These are phyloP conservation scores for Himalopsyche kuldschensis DNA, from an alignment of 2,888 invertebrate genomes.

Conservation along the genomic window DNA sequence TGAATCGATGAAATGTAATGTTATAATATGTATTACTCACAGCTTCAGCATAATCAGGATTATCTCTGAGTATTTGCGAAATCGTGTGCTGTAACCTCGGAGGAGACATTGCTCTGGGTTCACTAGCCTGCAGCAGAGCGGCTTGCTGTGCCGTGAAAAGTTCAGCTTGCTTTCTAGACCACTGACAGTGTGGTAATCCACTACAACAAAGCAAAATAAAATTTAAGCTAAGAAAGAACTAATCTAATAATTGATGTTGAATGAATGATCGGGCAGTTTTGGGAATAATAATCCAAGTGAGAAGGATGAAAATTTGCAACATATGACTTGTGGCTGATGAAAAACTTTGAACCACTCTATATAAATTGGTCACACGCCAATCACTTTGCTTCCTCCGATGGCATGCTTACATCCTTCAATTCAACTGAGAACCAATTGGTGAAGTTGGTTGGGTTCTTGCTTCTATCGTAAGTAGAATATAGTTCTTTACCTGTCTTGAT, in stretches of 20 bases:
- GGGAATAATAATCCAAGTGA: no score
- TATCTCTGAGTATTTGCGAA: slow-evolving; percentile 70
- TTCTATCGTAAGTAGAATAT: no score
- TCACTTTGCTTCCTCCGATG: background rate
- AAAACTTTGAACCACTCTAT: background rate
- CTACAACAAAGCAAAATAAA: background rate
- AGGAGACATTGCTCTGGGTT: slow-evolving; percentile 76
- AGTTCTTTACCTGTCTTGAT: slow-evolving; percentile 51
- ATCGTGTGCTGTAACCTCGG: slow-evolving; percentile 75
- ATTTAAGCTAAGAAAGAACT: background rate
- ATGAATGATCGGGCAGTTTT: no score
- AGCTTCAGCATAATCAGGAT: slow-evolving; percentile 80
- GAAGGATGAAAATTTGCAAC: no score
- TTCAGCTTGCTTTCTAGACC: slow-evolving; percentile 89
- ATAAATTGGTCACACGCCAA: background rate
- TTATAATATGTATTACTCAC: slow-evolving; percentile 56
- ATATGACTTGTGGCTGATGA: no score
- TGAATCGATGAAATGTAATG: no score
- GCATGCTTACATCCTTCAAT: background rate
- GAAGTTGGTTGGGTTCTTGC: no score
- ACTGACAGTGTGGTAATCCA: slow-evolving; percentile 62
- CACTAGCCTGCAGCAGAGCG: slow-evolving; percentile 78
- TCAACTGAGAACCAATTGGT: background rate
- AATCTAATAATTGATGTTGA: no score
- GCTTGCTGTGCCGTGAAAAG: slow-evolving; percentile 87